Evolutionary conservation across 2,888 invertebrate species (phyloP).

Genomic region (Acheta domesticus): DNA sequence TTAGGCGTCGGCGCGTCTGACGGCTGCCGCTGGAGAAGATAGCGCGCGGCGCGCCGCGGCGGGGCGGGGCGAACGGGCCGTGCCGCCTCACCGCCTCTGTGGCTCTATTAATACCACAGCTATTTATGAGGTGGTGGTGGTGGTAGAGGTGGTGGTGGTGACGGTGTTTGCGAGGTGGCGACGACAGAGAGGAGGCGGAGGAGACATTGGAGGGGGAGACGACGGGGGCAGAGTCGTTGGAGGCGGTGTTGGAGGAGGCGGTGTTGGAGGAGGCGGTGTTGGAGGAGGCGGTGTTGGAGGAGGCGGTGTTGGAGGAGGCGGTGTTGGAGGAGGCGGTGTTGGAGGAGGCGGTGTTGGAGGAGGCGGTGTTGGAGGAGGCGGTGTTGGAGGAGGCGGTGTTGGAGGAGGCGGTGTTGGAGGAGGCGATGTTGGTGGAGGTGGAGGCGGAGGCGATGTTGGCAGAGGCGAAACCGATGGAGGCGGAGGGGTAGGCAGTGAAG

Average conservation of each 20-base stretch:
- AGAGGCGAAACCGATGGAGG: not conserved
- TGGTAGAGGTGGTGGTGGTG: not conserved
- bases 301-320: too few species aligned
- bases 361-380: not conserved
- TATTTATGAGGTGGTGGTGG: conserved; percentile 19
- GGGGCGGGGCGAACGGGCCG: too few species aligned
- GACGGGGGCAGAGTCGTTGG: too few species aligned
- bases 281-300: not conserved
- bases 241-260: too few species aligned
- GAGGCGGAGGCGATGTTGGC: not conserved
- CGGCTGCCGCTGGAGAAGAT: too few species aligned
- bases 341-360: too few species aligned
- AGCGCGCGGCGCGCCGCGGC: too few species aligned
- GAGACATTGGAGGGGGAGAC: too few species aligned
- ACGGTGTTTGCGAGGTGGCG: not conserved
- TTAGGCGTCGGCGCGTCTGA: too few species aligned
- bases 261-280: too few species aligned
- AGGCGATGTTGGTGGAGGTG: not conserved
- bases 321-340: not conserved
- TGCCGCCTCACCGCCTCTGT: too few species aligned
- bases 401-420: not conserved
- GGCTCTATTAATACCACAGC: not conserved
- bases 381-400: not conserved
- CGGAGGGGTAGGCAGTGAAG: not conserved
- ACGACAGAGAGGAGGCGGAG: too few species aligned